phyloP scores from a whole-genome alignment of 2,113 vertebrate genomes.

The Canis aureus region DNA sequence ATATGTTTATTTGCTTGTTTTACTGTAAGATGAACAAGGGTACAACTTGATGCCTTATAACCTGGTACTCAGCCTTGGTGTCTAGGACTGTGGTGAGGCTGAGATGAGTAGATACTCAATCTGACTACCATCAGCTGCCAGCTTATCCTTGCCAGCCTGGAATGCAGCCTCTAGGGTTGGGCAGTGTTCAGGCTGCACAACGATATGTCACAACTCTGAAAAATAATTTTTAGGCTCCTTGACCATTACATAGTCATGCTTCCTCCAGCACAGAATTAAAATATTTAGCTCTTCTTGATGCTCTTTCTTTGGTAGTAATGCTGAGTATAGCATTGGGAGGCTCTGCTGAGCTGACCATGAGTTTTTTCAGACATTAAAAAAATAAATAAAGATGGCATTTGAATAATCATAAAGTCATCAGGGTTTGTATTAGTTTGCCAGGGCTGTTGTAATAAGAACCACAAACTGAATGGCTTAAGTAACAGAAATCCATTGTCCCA shows the following conservation, averaged over 20 bases:
- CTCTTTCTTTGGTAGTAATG: not conserved
- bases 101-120: not conserved
- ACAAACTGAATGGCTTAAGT: not conserved
- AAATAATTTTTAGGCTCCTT: not conserved
- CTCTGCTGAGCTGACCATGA: not conserved
- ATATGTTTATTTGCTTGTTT: not conserved
- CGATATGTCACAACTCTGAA: not conserved
- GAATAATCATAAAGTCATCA: not conserved
- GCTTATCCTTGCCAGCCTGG: not conserved
- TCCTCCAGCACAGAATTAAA: not conserved
- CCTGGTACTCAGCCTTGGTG: not conserved
- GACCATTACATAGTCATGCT: not conserved
- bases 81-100: not conserved
- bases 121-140: not conserved
- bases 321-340: not conserved
- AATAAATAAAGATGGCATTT: not conserved
- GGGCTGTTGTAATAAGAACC: not conserved
- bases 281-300: not conserved
- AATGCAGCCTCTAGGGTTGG: not conserved
- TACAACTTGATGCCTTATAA: not conserved
- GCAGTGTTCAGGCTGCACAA: not conserved
- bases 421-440: not conserved
- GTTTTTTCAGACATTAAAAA: not conserved
- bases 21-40: not conserved
- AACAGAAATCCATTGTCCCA: not conserved